A percentile compares a stretch with the other conserved stretches of the same genome.
Evolutionary conservation across 2,797 vertebrate genomes (phyloP).

Genomic region (Xiphorhynchus erythropygius): DNA sequence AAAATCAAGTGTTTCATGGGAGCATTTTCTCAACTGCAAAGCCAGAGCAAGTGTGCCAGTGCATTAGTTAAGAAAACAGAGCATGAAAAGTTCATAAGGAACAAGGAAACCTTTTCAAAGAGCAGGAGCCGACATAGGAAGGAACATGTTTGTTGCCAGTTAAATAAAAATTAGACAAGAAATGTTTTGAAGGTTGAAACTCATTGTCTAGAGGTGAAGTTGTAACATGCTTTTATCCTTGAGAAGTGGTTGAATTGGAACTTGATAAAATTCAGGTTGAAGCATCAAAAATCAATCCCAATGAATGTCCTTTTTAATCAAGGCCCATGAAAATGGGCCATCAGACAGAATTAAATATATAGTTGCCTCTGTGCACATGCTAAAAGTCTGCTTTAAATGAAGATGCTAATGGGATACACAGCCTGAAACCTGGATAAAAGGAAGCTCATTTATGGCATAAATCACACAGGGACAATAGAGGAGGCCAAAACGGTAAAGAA

Average conservation of each 20-base stretch:
- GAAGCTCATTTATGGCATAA: neutral
- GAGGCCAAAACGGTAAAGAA: neutral
- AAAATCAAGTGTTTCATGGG: neutral
- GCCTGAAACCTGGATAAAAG: neutral
- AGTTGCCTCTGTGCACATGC: neutral
- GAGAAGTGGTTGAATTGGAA: neutral
- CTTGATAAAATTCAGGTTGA: neutral
- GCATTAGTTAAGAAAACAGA: neutral
- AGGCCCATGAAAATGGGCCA: neutral
- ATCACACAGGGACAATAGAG: constrained; percentile 2
- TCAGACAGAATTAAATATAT: neutral
- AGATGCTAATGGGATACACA: neutral
- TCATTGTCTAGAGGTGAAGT: neutral
- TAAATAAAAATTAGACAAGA: neutral
- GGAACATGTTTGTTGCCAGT: neutral
- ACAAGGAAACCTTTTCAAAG: neutral
- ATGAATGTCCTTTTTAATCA: neutral
- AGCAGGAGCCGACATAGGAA: neutral
- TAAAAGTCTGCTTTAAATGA: neutral
- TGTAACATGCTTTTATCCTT: neutral
- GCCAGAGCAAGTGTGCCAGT: neutral
- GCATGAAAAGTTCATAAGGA: neutral
- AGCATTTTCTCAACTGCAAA: neutral
- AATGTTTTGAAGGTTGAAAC: neutral
- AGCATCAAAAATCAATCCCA: neutral